Evolutionary conservation across 2,113 vertebrate species (phyloP), one percentile per base, ranked within the genome.

Genomic region (Gnathonemus longibarbis): DNA sequence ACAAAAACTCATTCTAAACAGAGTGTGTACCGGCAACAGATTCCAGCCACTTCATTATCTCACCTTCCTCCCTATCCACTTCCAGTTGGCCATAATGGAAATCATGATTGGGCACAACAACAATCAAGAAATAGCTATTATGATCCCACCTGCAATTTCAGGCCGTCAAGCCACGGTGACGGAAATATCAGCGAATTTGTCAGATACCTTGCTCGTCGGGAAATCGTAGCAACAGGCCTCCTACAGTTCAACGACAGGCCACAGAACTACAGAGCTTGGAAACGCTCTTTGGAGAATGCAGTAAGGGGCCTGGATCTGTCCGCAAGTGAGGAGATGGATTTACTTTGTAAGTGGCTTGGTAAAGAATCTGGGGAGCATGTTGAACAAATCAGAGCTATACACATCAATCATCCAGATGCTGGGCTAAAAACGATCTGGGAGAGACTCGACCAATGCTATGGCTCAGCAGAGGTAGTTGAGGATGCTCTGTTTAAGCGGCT

Each of bases 281-380:
- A 10, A 17, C 35, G 8, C 2, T 89, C 46, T 21, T 84, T 84
- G 84, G 5, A 42, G 62, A 89, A 89, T 19, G 46, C 88, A 74
- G 19, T 77, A 6, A 83, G 70, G 17, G 70, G 31, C 17, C 15
- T 89, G 39, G 46, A 84, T 10, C 35, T 89, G 74, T 52, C 88
- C 11, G 5, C 27, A 13, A 90, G 90, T 46, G 88, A 91, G 17
- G 86, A 91, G 42, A 91, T 91, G 77, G 92, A 91, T 80, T 21
- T 88, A 1, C 15, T 92, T 11, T 13, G 46, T 48, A 48, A 48
- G 31, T 88, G 52, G 52, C 17, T 53, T 4, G 74, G 88, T 42
- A 89, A 53, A 19, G 62, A 89, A n/a, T 80, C 45, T 7, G 31
- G 48, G 31, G 70, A 89, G 27, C 88, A 84, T 83, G 74, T 27